Base-by-base conservation (phyloP, 1,140 invertebrate genomes). In the Thaumetopoea pityocampa region DNA sequence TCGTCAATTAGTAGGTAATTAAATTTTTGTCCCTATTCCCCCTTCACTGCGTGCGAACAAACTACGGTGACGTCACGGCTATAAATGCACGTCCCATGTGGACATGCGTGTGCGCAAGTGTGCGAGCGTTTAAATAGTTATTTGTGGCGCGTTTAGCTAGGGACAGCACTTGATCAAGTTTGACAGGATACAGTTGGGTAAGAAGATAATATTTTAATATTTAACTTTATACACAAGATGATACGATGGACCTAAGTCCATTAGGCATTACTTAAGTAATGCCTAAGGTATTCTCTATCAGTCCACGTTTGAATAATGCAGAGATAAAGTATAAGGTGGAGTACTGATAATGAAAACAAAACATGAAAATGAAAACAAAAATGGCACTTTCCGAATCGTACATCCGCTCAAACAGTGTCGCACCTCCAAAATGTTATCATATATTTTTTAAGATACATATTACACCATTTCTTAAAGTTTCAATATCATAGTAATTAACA, bases 21-120 rank as follows among this genome's bases (percentile, higher is more conserved):
- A 23, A 22, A 23, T 23, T 7, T 4, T n/a, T 10, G 7, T 16
- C 10, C 11, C n/a, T 17, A n/a, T n/a, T n/a, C 26, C 17, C 26
- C 3, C 12, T 26, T 28, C 8, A n/a, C 20, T 14, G 6, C 14
- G 18, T 38, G n/a, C 22, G 29, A 33, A 30, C 45, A 32, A 16
- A n/a, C 14, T 14, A 5, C 12, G 5, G 12, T 35, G 30, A 28
- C 32, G 33, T 64, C 64, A 63, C 46, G 38, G 17, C 26, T 19
- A 22, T 35, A 48, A 27, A 40, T 28, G 14, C 20, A 33, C 44
- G 18, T 46, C 38, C 49, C 55, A 60, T 51, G 55, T 24, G 33
- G n/a, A 51, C 30, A 47, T 43, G 46, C 51, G 35, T 46, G 32
- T 51, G 38, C 56, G 40, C 38, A 52, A 43, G 41, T 42, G 51